Percentiles rank a stretch among this genome's conserved stretches.
Evolutionary conservation across 2,113 vertebrate genomes (phyloP).

Genomic region (Falcunculus frontatus): DNA sequence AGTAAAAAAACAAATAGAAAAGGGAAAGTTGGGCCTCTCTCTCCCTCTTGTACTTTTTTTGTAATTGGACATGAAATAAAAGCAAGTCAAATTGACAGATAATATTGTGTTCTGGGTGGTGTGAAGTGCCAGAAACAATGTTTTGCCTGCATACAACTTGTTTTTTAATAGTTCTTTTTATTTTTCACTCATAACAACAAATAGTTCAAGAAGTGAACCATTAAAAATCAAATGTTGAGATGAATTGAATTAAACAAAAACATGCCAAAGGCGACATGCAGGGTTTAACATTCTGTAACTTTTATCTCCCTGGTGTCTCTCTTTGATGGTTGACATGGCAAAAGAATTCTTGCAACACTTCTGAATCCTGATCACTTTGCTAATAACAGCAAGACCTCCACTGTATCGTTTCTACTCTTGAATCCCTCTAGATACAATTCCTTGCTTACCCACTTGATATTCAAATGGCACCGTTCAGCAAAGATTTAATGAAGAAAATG

Average conservation of each 20-base stretch:
- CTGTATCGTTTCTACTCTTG: not conserved
- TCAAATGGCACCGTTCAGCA: not conserved
- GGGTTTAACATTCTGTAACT: conserved; percentile 21
- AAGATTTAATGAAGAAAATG: not conserved
- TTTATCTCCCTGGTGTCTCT: conserved; percentile 28
- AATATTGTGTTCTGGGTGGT: not conserved
- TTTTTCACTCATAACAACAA: conserved; percentile 24
- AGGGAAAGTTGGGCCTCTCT: not conserved
- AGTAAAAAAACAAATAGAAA: conserved; percentile 9
- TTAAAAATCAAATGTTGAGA: conserved; percentile 51
- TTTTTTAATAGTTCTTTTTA: conserved; percentile 45
- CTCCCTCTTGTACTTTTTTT: not conserved
- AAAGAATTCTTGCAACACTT: conserved; percentile 19
- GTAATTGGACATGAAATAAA: conserved; percentile 60
- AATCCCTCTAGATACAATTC: not conserved
- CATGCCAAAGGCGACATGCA: not conserved
- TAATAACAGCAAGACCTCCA: not conserved
- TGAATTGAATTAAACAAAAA: conserved; percentile 61
- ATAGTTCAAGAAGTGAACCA: not conserved
- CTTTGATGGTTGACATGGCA: conserved; percentile 45
- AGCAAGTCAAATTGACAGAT: conserved; percentile 25
- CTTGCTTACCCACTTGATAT: not conserved
- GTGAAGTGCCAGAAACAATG: not conserved
- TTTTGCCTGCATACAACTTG: conserved; percentile 14
- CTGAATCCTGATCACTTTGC: conserved; percentile 13